Evolutionary conservation across 1,140 invertebrate species (phyloP), one percentile per base, ranked within the genome.

Genomic region (Drepana arcuata): DNA sequence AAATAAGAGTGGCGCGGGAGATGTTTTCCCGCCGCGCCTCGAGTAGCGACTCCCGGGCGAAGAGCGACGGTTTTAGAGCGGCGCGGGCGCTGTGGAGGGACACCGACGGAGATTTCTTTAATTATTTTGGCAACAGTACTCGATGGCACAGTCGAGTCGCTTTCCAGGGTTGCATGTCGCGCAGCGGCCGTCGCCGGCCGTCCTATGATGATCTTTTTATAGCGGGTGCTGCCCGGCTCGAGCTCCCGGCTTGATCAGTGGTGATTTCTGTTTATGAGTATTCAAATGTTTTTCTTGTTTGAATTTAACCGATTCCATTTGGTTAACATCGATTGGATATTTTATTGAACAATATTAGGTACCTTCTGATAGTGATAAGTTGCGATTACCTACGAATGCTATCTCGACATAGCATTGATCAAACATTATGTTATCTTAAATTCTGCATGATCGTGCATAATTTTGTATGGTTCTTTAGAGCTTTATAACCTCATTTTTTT

Each of bases 31-130:
- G 71, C 66, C 74, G 73, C 81, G 74, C 81, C 81, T 79, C 81
- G 80, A 82, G 79, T 75, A 72, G 48, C 67, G 70, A 84, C 81
- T 85, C 86, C 85, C 82, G 72, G 70, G 78, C 83, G 84, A 82
- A 88, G 87, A 88, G 86, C 78, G 84, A 89, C 88, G 85, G 81
- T 89, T 90, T 89, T 90, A 90, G 88, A 87, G 87, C 88, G 84
- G 84, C 83, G 80, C 77, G 70, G 74, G 72, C 84, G 73, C 74
- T 62, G 74, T 62, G 73, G 74, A 78, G 74, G 69, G 74, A 79
- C 71, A 80, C 62, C 65, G 61, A 55, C 81, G 84, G 83, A 85
- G 83, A 86, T 86, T 88, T 89, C 87, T 87, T 87, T 89, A 89
- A 89, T 89, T 88, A 89, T 89, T 89, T 90, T 90, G 88, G 88